Evolutionary conservation across 2,888 invertebrate genomes (phyloP), one percentile per base, ranked within the genome.

Genomic region (Pycnomerus fuliginosus): DNA sequence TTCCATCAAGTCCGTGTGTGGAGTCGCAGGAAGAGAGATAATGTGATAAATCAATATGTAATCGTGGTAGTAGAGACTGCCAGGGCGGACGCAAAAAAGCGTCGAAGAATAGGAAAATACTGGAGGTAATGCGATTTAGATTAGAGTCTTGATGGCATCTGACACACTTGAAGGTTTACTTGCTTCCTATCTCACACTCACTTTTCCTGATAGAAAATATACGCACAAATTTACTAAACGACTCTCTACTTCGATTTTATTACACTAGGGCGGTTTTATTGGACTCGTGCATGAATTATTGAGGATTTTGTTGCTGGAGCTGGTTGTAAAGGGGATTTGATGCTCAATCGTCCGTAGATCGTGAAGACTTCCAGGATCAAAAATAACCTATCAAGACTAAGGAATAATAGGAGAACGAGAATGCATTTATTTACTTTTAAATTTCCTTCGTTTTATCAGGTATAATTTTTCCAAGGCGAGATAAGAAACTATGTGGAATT

Each of bases 81-180:
- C 57, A 56, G 45, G 43, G 52, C 56, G 55, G 50, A 55, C 50
- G 36, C 35, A 39, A 20, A 27, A 33, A 28, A 27, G 31, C 34
- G 40, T 41, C 37, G 54, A 52, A 53, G 56, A 54, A 57, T 52
- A 53, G 50, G 58, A 60, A 56, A 48, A 42, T 47, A 44, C 28
- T 16, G 11, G 24, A 13, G 24, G 57, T 64, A 69, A 69, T 67
- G 67, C 63, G 67, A 68, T 69, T 67, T 64, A 69, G 68, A 69
- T 68, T 69, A 66, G 65, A 66, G 58, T 57, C 62, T 61, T 62
- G 67, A 68, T 64, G 67, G 64, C 61, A 60, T 62, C 65, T 64
- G 67, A 65, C 65, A 63, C 59, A 65, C 63, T 65, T 63, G 64
- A 63, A 60, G 60, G 56, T 61, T 65, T 67, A 68, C 67, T 65